Evolutionary conservation across 1,140 invertebrate genomes (phyloP).

Genomic region (Bicyclus anynana): DNA sequence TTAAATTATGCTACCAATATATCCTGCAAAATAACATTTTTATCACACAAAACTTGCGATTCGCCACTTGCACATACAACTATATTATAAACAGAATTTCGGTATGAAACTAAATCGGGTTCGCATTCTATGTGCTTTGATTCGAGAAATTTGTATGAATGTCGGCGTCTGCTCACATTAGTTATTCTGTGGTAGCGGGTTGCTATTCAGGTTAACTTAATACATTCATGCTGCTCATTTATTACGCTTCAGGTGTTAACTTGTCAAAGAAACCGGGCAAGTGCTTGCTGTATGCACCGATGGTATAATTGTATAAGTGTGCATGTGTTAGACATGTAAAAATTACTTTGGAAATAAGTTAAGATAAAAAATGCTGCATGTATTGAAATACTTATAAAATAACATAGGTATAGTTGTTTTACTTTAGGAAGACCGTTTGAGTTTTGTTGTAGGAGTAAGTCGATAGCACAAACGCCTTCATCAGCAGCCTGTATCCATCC

Average conservation of each 20-base stretch:
- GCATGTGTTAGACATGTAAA: background rate
- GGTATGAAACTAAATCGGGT: background rate
- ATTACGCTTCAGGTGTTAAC: constrained; percentile 19
- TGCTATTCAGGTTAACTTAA: constrained; percentile 5
- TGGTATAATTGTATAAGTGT: background rate
- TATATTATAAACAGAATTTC: background rate
- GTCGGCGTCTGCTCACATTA: background rate
- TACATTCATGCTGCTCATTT: constrained; percentile 6
- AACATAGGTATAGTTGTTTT: too few species aligned
- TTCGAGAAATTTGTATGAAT: background rate
- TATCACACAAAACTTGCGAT: too few species aligned
- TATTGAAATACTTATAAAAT: too few species aligned
- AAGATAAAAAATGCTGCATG: too few species aligned
- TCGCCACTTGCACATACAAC: background rate
- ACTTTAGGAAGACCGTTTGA: too few species aligned
- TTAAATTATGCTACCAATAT: too few species aligned
- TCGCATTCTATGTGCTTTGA: background rate
- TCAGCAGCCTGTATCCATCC: too few species aligned
- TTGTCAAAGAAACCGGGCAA: constrained; percentile 21
- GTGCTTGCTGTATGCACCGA: constrained; percentile 9
- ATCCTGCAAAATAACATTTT: too few species aligned
- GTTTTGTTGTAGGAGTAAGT: too few species aligned
- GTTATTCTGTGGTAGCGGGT: background rate
- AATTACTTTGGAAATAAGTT: too few species aligned
- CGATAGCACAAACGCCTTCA: too few species aligned